Evolutionary conservation across 2,797 vertebrate genomes (phyloP), one percentile per base, ranked within the genome.

Genomic region (Adelosebastes latens): DNA sequence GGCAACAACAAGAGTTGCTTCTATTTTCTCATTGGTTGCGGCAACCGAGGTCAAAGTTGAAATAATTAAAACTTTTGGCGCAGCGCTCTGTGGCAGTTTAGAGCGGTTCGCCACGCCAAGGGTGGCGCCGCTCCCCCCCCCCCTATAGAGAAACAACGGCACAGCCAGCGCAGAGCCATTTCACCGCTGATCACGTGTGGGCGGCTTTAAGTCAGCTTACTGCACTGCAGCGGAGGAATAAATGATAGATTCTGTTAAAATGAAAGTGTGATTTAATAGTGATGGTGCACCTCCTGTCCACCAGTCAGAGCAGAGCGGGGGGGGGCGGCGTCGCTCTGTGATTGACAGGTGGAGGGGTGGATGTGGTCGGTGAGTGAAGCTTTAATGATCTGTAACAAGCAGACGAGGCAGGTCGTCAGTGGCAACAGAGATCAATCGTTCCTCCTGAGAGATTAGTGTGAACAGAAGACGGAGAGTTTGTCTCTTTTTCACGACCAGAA

Each of bases 341-440:
- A 90, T 27, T 86, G 89, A 77, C 85, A 84, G 83, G 64, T 72
- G 20, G 79, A 87, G 79, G 85, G 83, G 64, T 72, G 11, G 79
- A 87, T 81, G 85, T 49, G 73, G 59, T 83, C 78, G 49, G 42
- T 46, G 80, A 82, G 74, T 61, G 79, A 89, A 62, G 79, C 77
- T 82, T 87, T 85, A 88, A 87, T 74, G 84, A 81, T 83, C 80
- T 53, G 86, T 66, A 84, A 88, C 86, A 58, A 86, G 83, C 83
- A 72, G 69, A 75, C 16, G 62, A 79, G 72, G 83, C 79, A 67
- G 79, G 65, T 81, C 62, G 64, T 79, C 77, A 79, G 68, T 34
- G 67, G 71, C 72, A 73, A 76, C 85, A 78, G 61, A 58, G 72
- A 76, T 53, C 65, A 24, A 65, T 82, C 84, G 22, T 80, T 86